Conservation (phyloP, 2,797 vertebrate genomes). For the Melanogrammus aeglefinus region DNA sequence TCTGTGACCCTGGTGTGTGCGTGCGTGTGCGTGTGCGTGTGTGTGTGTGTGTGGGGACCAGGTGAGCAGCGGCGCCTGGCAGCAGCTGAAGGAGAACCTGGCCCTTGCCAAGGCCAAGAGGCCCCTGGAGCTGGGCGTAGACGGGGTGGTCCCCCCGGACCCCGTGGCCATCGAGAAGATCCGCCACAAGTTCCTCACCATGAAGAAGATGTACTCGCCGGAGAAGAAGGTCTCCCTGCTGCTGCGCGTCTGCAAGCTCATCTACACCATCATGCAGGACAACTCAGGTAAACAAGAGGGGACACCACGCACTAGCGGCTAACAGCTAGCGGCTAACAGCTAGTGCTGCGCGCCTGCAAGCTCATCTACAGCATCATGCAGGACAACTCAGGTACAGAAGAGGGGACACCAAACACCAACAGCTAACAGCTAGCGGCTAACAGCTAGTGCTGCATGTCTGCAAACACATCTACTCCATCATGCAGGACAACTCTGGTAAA, state of each 20-base stretch:
- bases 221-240: slow-evolving; percentile 95
- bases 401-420: too few relatives aligned
- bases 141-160: slow-evolving; percentile 87
- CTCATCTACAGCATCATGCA: too few relatives aligned
- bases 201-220: slow-evolving; percentile 96
- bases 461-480: slow-evolving; percentile 83
- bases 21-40: too few relatives aligned
- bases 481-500: slow-evolving; percentile 96
- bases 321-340: too few relatives aligned
- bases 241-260: slow-evolving; percentile 92
- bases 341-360: too few relatives aligned
- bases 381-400: slow-evolving; percentile 70
- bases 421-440: background rate
- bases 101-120: slow-evolving; percentile 84
- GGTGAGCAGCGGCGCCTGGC: slow-evolving; percentile 82
- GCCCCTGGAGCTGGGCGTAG: slow-evolving; percentile 91
- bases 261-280: slow-evolving; percentile 97
- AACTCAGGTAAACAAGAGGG: slow-evolving; percentile 82
- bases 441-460: too few relatives aligned
- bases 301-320: too few relatives aligned
- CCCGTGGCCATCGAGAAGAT: slow-evolving; percentile 90
- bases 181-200: slow-evolving; percentile 88
- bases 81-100: slow-evolving; percentile 90
- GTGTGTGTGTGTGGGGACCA: slow-evolving; percentile 53
- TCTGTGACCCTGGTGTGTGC: background rate